Evolutionary conservation across 1,140 invertebrate genomes (phyloP).

Genomic region (Apis florea): DNA sequence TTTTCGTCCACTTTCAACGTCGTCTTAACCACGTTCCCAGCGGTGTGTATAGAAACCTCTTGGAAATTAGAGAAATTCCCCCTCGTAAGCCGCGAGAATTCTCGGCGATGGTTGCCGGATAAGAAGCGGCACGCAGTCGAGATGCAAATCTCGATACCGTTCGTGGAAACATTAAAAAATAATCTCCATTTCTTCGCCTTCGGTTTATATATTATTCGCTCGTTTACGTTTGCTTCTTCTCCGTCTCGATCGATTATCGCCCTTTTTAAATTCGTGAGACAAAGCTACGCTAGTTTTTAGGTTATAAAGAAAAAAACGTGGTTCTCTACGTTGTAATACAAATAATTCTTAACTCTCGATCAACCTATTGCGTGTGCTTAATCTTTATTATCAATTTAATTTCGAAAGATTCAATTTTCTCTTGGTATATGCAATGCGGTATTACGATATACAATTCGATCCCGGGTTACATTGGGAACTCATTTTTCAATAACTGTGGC

Average conservation of each 20-base stretch:
- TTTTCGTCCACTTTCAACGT: not conserved
- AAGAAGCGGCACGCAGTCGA: constrained; percentile 38
- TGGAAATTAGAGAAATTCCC: constrained; percentile 53
- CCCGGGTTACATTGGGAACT: not conserved
- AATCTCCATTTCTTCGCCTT: constrained; percentile 33
- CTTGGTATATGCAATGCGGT: not conserved
- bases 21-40: not conserved
- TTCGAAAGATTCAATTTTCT: not conserved
- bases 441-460: not conserved
- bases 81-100: constrained; percentile 40
- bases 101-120: constrained; percentile 43
- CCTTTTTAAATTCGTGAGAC: not conserved
- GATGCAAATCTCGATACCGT: constrained; percentile 41
- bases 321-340: too few species aligned
- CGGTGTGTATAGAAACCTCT: not conserved
- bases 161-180: constrained; percentile 46
- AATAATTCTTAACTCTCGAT: too few species aligned
- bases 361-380: not conserved
- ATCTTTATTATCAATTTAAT: not conserved
- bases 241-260: constrained; percentile 29
- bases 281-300: not conserved
- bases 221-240: not conserved
- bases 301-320: too few species aligned
- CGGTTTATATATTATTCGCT: constrained; percentile 18
- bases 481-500: constrained; percentile 32